Percentiles rank a stretch among this genome's conserved stretches.
phyloP scores from a whole-genome alignment of 2,888 invertebrate genomes.

The Trachelus troglodyta region DNA sequence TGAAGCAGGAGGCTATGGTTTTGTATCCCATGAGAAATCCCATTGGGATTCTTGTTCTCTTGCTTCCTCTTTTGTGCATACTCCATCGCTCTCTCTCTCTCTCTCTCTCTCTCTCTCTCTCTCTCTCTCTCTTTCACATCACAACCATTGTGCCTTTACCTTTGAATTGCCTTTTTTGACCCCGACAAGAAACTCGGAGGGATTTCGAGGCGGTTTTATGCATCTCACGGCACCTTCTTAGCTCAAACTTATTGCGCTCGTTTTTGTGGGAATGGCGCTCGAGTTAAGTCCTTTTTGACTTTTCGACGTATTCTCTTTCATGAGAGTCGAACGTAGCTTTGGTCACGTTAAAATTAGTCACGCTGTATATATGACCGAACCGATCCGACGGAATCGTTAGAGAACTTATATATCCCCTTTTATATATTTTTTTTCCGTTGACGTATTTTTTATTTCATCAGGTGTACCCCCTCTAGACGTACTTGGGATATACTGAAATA shows the following conservation, averaged over 20 bases:
- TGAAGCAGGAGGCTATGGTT: conserved; percentile 2
- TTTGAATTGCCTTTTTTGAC: conserved; percentile 5
- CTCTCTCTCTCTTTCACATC: not conserved
- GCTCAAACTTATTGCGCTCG: conserved; percentile 1
- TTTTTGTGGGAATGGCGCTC: not conserved
- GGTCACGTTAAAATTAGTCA: not conserved
- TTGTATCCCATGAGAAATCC: conserved; percentile 20
- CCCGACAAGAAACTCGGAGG: not conserved
- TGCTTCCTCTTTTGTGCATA: not conserved
- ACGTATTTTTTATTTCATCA: not conserved
- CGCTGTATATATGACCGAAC: not conserved
- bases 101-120: no score
- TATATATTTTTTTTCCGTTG: not conserved
- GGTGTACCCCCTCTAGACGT: not conserved
- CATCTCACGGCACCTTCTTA: conserved; percentile 3
- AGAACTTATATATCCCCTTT: not conserved
- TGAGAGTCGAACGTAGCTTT: not conserved
- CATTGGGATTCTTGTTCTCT: conserved; percentile 9
- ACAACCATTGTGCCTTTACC: not conserved
- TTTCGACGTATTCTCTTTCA: not conserved
- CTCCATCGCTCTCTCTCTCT: not conserved
- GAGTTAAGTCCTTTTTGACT: not conserved
- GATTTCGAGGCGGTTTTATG: conserved; percentile 10
- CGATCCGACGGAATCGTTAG: not conserved
- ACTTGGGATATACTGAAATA: not conserved